Percentiles rank a stretch among this genome's conserved stretches.
These are phyloP conservation scores for Crotalus viridis DNA, from an alignment of 2,113 vertebrate genomes.

Conservation along the genomic window DNA sequence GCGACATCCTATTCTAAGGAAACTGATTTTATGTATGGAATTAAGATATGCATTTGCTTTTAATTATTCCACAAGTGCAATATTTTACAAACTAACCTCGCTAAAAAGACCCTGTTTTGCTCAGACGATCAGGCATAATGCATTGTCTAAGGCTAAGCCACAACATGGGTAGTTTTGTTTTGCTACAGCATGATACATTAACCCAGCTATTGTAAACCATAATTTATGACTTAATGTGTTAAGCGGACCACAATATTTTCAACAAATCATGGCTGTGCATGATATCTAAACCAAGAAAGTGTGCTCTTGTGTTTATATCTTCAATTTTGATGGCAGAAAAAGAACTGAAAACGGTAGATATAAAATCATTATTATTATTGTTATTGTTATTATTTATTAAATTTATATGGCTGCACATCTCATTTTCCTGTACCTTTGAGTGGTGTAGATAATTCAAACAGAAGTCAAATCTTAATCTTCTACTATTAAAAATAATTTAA, in stretches of 20 bases:
- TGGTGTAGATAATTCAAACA: no score
- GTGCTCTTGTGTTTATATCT: not conserved
- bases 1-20: not conserved
- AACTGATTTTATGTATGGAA: not conserved
- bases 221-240: not conserved
- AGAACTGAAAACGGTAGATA: not conserved
- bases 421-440: not conserved
- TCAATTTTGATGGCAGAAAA: not conserved
- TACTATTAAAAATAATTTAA: not conserved
- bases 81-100: not conserved
- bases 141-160: not conserved
- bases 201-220: not conserved
- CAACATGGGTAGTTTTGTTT: no score
- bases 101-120: not conserved
- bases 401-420: not conserved
- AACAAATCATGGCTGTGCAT: not conserved
- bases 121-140: not conserved
- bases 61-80: not conserved
- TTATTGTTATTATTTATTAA: not conserved
- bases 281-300: not conserved
- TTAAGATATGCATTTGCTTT: not conserved
- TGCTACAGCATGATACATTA: not conserved
- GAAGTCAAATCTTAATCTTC: not conserved
- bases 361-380: not conserved
- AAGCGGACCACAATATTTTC: not conserved